Evolutionary conservation across 2,113 vertebrate genomes (phyloP), one percentile per base, ranked within the genome.

Genomic region (Nematolebias whitei): DNA sequence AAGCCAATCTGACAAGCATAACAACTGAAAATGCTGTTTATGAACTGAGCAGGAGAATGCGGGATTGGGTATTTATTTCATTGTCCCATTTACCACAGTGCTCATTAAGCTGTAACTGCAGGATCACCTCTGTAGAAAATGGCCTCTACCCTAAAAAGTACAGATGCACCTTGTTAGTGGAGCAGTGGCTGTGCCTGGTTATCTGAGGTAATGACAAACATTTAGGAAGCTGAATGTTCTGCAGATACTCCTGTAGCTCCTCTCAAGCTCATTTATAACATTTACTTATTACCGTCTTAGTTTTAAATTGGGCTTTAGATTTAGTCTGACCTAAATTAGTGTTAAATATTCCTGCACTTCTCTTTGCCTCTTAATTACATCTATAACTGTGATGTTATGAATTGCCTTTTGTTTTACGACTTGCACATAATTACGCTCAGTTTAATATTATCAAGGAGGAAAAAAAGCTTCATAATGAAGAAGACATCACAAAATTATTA

Each of bases 171-270:
- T 2, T 23, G 38, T 44, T 14, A 20, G 68, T 59, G 52, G 40
- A 43, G 55, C 54, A 41, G 45, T 70, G 65, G 78, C 70, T 75
- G 66, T 63, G 67, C 74, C 74, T 64, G 47, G 7, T n/a, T 10
- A 65, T 38, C 45, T 66, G 55, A 58, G 19, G 57, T 39, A 43
- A 51, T 35, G 35, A 48, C 38, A 19, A 55, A 50, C 51, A 51
- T 50, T n/a, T 45, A 72, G 75, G 44, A 50, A 48, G 5, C 47
- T 18, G 18, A 35, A 63, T 71, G 7, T 48, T 12, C 19, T 63
- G 51, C 32, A 40, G 15, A 39, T 3, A 12, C 38, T 53, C 4
- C 53, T 58, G 12, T 52, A 45, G 13, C 22, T 18, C 16, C 50
- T 40, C 15, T 51, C 11, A 26, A 67, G 48, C 6, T 70, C 11